Base-by-base conservation (phyloP, 2,113 vertebrate genomes). In the Smithornis capensis region DNA sequence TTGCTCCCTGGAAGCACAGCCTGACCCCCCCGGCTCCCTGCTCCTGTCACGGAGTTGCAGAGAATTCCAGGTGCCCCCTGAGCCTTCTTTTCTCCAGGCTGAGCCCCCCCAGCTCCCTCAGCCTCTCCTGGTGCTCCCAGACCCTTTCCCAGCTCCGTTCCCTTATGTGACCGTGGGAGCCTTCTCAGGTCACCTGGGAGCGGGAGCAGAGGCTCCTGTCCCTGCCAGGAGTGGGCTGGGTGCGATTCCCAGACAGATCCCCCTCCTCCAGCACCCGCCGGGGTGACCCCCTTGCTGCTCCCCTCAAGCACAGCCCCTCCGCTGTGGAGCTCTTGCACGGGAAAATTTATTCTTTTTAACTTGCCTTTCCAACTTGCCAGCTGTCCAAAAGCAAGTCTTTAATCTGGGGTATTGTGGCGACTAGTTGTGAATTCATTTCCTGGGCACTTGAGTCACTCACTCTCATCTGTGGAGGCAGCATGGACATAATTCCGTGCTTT, bases 401-500 rank as follows among this genome's bases (percentile, higher is more conserved):
- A 49, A 19, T 7, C 5, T 62, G 22, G 47, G 47, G 12, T 17
- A 1, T 0, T 27, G 33, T 2, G 37, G 14, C 53, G 75, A 82
- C 7, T 65, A 6, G 14, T 13, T 12, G 31, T 25, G 28, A 62
- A 40, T 14, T 33, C 23, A 10, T 3, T 83, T 79, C 76, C 87
- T 7, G 68, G 31, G 15, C 8, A 4, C 7, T 6, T 1, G 3
- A 56, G 62, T 33, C 47, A 25, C 42, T 3, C 14, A 0, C 10
- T 16, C 47, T 1, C 4, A 4, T 9, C 22, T 18, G 9, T 17
- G 49, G 29, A 18, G 14, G 31, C 37, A 35, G 38, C 1, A 3
- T 0, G 23, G 56, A 9, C 6, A 0, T 13, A 7, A 10, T 4
- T 52, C 65, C 13, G 0, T 4, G 6, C 19, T 33, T 2, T 9